Percentiles rank a stretch among this genome's conserved stretches.
Conservation (phyloP, 2,113 vertebrate genomes). For the Barbus barbus region DNA sequence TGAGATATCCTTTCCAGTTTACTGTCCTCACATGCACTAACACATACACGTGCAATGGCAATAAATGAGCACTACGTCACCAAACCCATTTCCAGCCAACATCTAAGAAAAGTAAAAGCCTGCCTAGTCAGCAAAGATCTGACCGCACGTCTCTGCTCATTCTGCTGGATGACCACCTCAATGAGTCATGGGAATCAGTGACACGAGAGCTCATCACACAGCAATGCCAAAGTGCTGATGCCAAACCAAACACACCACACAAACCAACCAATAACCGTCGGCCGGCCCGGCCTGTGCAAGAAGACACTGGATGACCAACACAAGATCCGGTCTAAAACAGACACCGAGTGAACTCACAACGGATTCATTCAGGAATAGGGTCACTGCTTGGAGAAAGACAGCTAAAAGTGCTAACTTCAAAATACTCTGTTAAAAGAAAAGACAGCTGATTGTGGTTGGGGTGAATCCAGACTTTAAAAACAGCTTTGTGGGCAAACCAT, state of each 20-base stretch:
- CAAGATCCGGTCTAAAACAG: too few relatives aligned
- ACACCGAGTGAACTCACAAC: background rate
- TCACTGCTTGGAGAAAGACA: background rate
- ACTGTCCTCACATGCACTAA: background rate
- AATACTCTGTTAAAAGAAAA: background rate
- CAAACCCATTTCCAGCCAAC: background rate
- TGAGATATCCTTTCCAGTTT: background rate
- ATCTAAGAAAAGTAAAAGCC: background rate
- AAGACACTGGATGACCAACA: background rate
- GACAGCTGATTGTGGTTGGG: background rate
- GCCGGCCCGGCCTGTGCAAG: background rate
- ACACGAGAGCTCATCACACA: constrained; percentile 15
- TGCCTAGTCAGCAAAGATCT: constrained; percentile 19
- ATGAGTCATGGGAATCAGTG: constrained; percentile 13
- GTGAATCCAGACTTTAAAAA: background rate
- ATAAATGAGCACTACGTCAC: background rate
- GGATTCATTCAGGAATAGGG: background rate
- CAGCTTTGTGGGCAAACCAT: background rate
- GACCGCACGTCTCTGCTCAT: background rate
- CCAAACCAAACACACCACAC: background rate
- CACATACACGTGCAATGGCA: background rate
- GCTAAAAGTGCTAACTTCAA: background rate
- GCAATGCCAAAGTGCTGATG: constrained; percentile 14
- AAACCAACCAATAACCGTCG: background rate
- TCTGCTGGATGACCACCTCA: background rate